phyloP scores from a whole-genome alignment of 2,888 invertebrate genomes.

The Aphodius sticticus region DNA sequence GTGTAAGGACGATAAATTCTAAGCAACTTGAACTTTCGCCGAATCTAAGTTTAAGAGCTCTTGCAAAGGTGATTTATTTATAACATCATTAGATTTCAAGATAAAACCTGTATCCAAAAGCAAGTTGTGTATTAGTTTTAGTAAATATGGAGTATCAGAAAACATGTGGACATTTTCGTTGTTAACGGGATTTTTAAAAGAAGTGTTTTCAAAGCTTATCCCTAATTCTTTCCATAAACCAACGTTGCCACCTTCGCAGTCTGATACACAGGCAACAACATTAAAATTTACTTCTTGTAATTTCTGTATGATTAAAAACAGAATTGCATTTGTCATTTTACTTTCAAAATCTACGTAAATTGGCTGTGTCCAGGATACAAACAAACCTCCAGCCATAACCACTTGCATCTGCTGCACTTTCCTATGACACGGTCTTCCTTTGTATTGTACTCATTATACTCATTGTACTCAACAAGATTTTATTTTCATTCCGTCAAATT shows the following conservation, averaged over 20 bases:
- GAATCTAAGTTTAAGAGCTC: background rate
- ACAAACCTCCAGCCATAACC: constrained; percentile 42
- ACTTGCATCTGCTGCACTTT: constrained; percentile 42
- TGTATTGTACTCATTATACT: too few relatives aligned
- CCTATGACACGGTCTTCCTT: constrained; percentile 38
- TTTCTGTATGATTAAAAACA: constrained; percentile 29
- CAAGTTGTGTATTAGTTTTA: constrained; percentile 42
- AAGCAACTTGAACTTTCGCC: constrained; percentile 31
- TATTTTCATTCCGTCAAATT: too few relatives aligned
- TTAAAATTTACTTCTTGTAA: constrained; percentile 35
- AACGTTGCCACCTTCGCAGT: constrained; percentile 39
- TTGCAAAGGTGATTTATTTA: constrained; percentile 24
- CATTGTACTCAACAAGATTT: too few relatives aligned
- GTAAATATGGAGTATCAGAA: constrained; percentile 40
- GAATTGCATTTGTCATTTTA: constrained; percentile 41
- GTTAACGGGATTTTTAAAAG: constrained; percentile 38
- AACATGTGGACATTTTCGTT: constrained; percentile 40
- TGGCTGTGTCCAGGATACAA: constrained; percentile 44
- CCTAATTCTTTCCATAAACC: constrained; percentile 38
- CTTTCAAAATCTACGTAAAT: constrained; percentile 43
- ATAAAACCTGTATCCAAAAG: constrained; percentile 39
- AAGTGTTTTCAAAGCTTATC: constrained; percentile 16
- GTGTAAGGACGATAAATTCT: constrained; percentile 31
- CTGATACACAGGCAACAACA: constrained; percentile 39
- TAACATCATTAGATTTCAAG: background rate